Evolutionary conservation across 2,888 invertebrate species (phyloP), one percentile per base, ranked within the genome.

Genomic region (Marasmarcha lunaedactyla): DNA sequence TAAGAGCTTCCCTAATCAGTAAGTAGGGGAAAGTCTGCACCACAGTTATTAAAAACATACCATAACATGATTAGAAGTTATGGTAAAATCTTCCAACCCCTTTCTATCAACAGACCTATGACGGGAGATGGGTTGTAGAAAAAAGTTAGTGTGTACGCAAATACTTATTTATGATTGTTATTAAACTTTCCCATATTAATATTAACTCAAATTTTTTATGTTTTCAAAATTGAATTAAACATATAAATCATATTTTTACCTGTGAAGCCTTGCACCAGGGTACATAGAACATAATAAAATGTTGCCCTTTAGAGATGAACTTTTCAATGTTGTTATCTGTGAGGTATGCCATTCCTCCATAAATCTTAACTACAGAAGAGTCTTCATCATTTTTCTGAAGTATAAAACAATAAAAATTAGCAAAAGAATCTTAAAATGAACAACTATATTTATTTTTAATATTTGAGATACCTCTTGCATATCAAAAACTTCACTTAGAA

Each of bases 221-320:
- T n/a, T n/a, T n/a, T n/a, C n/a, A n/a, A n/a, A n/a, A n/a, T n/a
- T n/a, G n/a, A n/a, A n/a, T n/a, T n/a, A n/a, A n/a, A n/a, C n/a
- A n/a, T n/a, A n/a, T n/a, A n/a, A n/a, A n/a, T n/a, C n/a, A 20
- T 20, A 20, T 20, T 5, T 20, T 37, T 73, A 91, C 91, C 85
- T 91, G 92, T 54, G 95, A 95, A 55, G 93, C 92, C 41, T 90
- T 87, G 68, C 96, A 96, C 96, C 96, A 96, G 0, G 96, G 95
- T 1, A 93, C 93, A 74, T 91, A 97, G 69, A 96, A 96, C 78
- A 95, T 94, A 2, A 97, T 85, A 63, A 97, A 96, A 67, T 94
- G 92, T 54, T 90, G 89, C 36, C 95, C 95, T 35, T 65, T 83
- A 1, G 87, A 85, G 0, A 93, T 79, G 60, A 89, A 89, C 52